Base-by-base conservation (phyloP, 2,797 vertebrate species). In the Clarias fuscus region DNA sequence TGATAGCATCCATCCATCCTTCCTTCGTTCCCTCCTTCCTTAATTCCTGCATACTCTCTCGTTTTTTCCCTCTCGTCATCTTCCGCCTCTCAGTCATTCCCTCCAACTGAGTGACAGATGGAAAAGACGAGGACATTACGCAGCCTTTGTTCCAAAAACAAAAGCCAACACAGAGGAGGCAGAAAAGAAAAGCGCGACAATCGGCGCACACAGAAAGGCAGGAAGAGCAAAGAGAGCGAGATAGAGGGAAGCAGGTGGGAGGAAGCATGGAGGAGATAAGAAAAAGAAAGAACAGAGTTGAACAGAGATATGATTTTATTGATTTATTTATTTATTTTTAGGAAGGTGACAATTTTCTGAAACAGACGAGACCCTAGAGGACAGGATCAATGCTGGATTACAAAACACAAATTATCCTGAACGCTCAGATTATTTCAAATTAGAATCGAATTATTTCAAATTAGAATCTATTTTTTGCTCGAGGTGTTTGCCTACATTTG, bases 161-260 rank as follows among this genome's bases (percentile, higher is more conserved):
- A 90, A 93, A 93, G 92, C 87, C 84, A 84, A 88, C 82, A 88
- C 85, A 80, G 88, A 88, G 88, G 86, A 90, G 87, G 90, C 0
- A 64, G 90, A 88, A 91, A 92, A 84, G 89, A 92, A 92, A 90
- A 77, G 87, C 86, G 75, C 43, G 88, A 90, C 88, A 90, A 91
- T 90, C 86, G 71, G 84, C 80, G 88, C 17, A 48, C 77, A 86
- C 87, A 56, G 73, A 89, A 88, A 89, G 90, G 89, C 89, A 80
- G 72, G 86, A 91, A 88, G 93, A 94, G 94, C 93, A 93, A 93
- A 93, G 92, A 90, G 89, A 24, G 88, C 88, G 90, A 92, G 87
- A 88, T 87, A 86, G 78, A 84, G 89, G 91, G 87, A 90, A 89
- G 89, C 83, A 84, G 88, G 84, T 86, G 86, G 90, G 87, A 86